Base-by-base conservation (phyloP, 2,113 vertebrate species). In the Desmodus rotundus region DNA sequence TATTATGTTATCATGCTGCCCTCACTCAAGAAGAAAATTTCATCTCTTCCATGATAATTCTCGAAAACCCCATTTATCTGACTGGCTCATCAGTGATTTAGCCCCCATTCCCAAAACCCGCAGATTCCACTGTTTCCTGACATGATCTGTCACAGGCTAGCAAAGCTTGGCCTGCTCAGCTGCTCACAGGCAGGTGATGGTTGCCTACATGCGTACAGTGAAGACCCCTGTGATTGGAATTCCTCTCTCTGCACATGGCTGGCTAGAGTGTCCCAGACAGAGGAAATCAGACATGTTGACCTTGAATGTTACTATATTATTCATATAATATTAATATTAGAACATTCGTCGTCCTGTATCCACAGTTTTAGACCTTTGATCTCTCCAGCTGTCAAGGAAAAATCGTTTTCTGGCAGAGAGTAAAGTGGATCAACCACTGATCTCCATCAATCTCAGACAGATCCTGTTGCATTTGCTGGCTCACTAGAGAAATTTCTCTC, bases 321-420 rank as follows among this genome's bases (percentile, higher is more conserved):
- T 96, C 54, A 91, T 8, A 86, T 86, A 61, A 87, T 74, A 81
- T 95, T 95, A 93, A 43, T 85, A 93, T 81, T 72, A 72, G 22
- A 91, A 81, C 31, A 86, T 61, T 68, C 78, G 43, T 90, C 77
- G 68, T 67, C 41, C n/a, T 16, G 4, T 36, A 93, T 31, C 28
- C 54, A 77, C 15, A 85, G 73, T 45, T 93, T 95, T 61, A 93
- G 88, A 85, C 16, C 73, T 94, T 77, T 93, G 80, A 87, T 73
- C 76, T 77, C 61, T 91, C 93, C 58, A 95, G 76, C 65, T 87
- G 50, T 94, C 86, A 65, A 76, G 38, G 58, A 93, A 95, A 94
- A 95, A 70, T 72, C 90, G 54, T 81, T 90, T 81, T 90, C 95
- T 94, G 67, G 41, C 81, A 92, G 17, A 89, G 31, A 87, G 52